These are phyloP conservation scores for Anthoscopus minutus DNA, from an alignment of 2,113 vertebrate species.

Conservation along the genomic window DNA sequence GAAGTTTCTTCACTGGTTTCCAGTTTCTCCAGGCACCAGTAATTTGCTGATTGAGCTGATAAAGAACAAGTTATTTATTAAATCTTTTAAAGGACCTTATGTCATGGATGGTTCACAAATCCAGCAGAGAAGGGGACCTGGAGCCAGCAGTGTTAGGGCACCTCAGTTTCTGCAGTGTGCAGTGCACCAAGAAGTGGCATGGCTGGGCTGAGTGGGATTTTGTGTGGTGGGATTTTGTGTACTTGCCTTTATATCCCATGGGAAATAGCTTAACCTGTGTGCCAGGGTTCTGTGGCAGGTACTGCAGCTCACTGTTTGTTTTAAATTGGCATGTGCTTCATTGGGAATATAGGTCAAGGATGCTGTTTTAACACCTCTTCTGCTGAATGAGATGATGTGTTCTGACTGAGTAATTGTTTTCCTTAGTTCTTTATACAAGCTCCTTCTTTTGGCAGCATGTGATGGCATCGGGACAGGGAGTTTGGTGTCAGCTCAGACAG, in stretches of 20 bases:
- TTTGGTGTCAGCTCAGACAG: conserved; percentile 88
- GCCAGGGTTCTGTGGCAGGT: neutral
- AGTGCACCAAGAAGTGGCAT: neutral
- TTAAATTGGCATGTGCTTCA: fast-evolving
- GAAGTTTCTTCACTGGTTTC: neutral
- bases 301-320: neutral
- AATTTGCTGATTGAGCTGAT: neutral
- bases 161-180: neutral
- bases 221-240: neutral
- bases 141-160: neutral
- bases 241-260: neutral
- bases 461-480: conserved; percentile 95
- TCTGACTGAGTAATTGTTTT: neutral
- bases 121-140: neutral
- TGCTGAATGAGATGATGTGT: neutral
- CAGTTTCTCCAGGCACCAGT: neutral
- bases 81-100: neutral
- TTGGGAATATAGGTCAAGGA: neutral
- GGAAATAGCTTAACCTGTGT: neutral
- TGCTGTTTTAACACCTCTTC: neutral
- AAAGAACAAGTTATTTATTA: neutral
- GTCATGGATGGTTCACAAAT: neutral
- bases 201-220: neutral
- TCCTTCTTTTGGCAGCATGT: conserved; percentile 78
- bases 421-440: neutral